phyloP scores from a whole-genome alignment of 2,888 invertebrate species.

The Drosophila setosimentum region DNA sequence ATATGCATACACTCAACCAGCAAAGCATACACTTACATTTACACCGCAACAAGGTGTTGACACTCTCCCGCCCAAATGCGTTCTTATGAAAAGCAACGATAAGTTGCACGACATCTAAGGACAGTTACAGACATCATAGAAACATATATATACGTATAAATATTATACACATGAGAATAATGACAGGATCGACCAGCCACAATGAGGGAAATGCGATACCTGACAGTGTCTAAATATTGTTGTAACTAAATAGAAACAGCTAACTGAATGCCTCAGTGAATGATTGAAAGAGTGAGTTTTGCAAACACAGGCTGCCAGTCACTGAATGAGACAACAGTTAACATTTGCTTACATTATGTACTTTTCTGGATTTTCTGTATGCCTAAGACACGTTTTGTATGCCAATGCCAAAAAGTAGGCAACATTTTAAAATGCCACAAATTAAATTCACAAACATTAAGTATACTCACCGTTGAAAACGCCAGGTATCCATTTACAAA shows the following conservation, averaged over 20 bases:
- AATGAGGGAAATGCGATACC: constrained; percentile 10
- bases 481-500: not conserved
- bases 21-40: not conserved
- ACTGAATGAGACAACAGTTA: constrained; percentile 28
- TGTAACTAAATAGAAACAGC: constrained; percentile 37
- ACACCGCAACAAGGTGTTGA: constrained; percentile 53
- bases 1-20: not conserved
- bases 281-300: constrained; percentile 23
- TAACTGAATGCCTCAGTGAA: constrained; percentile 19
- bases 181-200: constrained; percentile 20
- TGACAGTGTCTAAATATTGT: constrained; percentile 48
- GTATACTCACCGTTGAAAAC: constrained; percentile 2
- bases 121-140: constrained; percentile 41
- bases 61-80: constrained; percentile 53
- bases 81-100: constrained; percentile 46
- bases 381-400: constrained; percentile 5
- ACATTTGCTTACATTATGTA: constrained; percentile 25
- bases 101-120: constrained; percentile 52
- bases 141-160: not conserved
- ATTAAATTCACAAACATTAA: constrained; percentile 17
- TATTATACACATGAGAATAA: not conserved
- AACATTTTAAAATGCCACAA: constrained; percentile 23
- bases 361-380: constrained; percentile 1
- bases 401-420: constrained; percentile 40
- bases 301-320: constrained; percentile 22